Percentiles rank a stretch among this genome's conserved stretches.
phyloP scores from a whole-genome alignment of 2,888 invertebrate genomes.

The Cyrtodaria siliqua region DNA sequence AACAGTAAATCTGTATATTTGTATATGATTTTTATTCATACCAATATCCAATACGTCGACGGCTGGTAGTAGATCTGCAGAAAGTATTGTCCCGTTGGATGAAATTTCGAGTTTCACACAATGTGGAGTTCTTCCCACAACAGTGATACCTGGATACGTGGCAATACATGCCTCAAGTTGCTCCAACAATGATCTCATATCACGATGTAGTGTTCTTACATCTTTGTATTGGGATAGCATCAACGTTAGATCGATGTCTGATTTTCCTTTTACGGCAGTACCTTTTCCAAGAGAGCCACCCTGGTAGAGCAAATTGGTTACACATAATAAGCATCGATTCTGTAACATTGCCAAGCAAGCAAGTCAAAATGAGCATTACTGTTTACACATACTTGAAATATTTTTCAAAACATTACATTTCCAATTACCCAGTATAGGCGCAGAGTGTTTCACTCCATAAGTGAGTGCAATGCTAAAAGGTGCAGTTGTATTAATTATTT shows the following conservation, averaged over 20 bases:
- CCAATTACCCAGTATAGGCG: too few relatives aligned
- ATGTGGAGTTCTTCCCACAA: slow-evolving; percentile 18
- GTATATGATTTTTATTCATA: neutral
- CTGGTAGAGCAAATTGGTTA: slow-evolving; percentile 8
- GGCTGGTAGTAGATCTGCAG: slow-evolving; percentile 47
- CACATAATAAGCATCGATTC: neutral
- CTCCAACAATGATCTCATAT: too few relatives aligned
- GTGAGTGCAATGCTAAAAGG: too few relatives aligned
- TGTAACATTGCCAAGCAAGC: neutral
- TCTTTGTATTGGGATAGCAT: too few relatives aligned
- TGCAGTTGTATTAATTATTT: too few relatives aligned
- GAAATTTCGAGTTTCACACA: slow-evolving; percentile 36
- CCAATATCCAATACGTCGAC: slow-evolving; percentile 26
- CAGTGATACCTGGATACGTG: neutral
- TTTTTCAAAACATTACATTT: too few relatives aligned
- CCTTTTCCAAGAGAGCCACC: slow-evolving; percentile 61
- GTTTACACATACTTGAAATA: too few relatives aligned
- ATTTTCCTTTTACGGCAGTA: slow-evolving; percentile 50
- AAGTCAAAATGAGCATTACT: too few relatives aligned
- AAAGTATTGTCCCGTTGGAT: slow-evolving; percentile 23
- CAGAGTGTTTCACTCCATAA: too few relatives aligned
- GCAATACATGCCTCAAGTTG: too few relatives aligned
- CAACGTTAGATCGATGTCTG: slow-evolving; percentile 52
- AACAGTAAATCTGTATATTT: too few relatives aligned
- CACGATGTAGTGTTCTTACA: too few relatives aligned